Base-by-base conservation (phyloP, 2,797 vertebrate species). In the Rhadinocentrus ornatus region DNA sequence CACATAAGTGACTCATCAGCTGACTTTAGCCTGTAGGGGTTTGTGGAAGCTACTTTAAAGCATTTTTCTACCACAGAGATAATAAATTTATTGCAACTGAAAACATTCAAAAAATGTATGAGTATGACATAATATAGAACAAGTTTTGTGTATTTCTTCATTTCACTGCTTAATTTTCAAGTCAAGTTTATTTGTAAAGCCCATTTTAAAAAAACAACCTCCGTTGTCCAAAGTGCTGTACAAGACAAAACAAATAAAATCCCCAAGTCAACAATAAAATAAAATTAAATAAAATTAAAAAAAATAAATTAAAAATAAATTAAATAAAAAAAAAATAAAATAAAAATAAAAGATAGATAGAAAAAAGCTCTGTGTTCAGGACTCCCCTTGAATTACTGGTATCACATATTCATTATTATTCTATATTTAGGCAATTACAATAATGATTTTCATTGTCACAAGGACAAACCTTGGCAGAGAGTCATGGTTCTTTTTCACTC, bases 401-500 rank as follows among this genome's bases (percentile, higher is more conserved):
- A 48, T 48, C 46, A 22, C 46, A 11, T n/a, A 11, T 48, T n/a
- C 8, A 48, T 8, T 35, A 35, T 15, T 6, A 2, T 31, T 26
- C 24, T 16, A 2, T 5, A n/a, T 8, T 59, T n/a, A 44, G 12
- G 6, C 7, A 35, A 35, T 26, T 26, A 48, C 32, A 69, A 16
- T 4, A 29, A 29, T 54, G 16, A 31, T 37, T 62, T 1, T 29
- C 29, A 60, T 55, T 11, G 50, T 29, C 4, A 50, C 1, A 24
- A 68, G 12, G 16, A 83, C 90, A 71, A 39, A 95, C 94, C 91
- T 93, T 61, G 94, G 93, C 18, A 87, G 62, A 75, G 93, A 83
- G 50, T 97, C 95, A 0, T 72, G 81, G 72, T 82, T 90, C 91
- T 94, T 97, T 87, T 93, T 94, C 41, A 96, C 94, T 81, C 94